Evolutionary conservation across 2,113 vertebrate species (phyloP).

Genomic region (Cephalopterus ornatus): DNA sequence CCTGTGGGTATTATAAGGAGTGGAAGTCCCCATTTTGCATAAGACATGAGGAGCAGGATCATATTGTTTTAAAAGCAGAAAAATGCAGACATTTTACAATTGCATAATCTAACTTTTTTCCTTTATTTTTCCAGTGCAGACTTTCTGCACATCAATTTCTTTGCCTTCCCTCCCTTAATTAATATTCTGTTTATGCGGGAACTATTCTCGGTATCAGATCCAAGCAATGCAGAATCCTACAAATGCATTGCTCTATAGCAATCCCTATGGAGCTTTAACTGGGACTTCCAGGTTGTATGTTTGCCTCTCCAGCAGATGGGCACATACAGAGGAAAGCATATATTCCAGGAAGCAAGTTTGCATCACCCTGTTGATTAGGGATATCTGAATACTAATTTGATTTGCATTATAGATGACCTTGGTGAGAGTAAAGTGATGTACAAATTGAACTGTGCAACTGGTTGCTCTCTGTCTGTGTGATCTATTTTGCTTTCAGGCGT

Average conservation of each 20-base stretch:
- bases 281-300: background rate
- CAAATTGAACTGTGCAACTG: background rate
- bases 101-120: background rate
- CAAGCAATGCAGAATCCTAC: background rate
- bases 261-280: background rate
- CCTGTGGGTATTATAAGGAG: background rate
- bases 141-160: background rate
- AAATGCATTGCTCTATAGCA: background rate
- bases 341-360: slow-evolving; percentile 11
- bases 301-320: background rate
- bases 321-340: background rate
- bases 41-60: background rate
- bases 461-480: background rate
- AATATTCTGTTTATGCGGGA: background rate
- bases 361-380: background rate
- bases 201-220: background rate
- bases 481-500: background rate
- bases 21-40: background rate
- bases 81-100: background rate
- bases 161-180: background rate
- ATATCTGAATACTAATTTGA: background rate
- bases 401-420: slow-evolving; percentile 8
- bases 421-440: background rate
- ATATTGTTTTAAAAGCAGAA: background rate
- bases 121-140: background rate